Conservation (phyloP, 2,113 vertebrate species). For the Cisticola juncidis region DNA sequence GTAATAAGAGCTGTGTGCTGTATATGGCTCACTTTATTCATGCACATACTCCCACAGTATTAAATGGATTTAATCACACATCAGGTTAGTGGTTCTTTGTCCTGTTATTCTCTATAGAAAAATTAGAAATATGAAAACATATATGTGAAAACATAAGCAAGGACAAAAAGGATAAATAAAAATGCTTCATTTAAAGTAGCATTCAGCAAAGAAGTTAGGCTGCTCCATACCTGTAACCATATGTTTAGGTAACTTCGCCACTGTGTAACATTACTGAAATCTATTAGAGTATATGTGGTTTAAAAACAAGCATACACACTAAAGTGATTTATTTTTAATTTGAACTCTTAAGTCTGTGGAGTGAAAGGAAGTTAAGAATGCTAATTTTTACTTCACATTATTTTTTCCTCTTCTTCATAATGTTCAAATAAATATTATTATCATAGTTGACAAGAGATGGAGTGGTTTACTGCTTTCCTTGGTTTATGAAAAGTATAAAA, state of each 20-base stretch:
- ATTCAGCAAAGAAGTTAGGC: not conserved
- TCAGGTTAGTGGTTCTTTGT: not conserved
- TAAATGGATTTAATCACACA: not conserved
- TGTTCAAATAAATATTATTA: not conserved
- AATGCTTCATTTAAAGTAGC: not conserved
- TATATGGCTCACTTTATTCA: not conserved
- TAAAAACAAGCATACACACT: not conserved
- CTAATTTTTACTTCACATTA: not conserved
- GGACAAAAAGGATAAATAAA: not conserved
- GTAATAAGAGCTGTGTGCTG: not conserved
- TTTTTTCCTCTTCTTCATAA: not conserved
- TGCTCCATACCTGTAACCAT: rapidly evolving
- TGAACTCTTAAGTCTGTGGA: not conserved
- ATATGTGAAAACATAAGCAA: not conserved
- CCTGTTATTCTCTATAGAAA: not conserved
- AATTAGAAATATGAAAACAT: not conserved
- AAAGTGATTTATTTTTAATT: not conserved
- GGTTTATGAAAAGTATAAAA: not conserved
- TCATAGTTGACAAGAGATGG: not conserved
- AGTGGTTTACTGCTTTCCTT: not conserved
- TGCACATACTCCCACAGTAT: not conserved
- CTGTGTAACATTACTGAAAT: not conserved
- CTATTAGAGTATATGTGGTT: not conserved
- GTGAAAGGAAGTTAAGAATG: not conserved
- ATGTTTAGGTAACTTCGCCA: not conserved